phyloP scores from a whole-genome alignment of 2,113 vertebrate species.

The Bubalus kerabau region DNA sequence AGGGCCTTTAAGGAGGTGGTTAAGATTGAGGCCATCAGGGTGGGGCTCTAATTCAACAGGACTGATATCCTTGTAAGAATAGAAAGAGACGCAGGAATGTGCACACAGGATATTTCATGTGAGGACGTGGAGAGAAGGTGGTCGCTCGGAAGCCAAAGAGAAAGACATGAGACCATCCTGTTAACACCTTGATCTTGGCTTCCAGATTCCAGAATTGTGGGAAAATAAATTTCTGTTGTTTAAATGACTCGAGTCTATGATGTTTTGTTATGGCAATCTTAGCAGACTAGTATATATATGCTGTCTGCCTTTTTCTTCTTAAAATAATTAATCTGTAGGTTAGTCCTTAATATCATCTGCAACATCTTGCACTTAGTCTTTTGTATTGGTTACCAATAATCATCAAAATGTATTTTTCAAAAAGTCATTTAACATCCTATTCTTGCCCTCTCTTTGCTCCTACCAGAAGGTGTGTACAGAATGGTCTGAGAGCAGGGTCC shows the following conservation, averaged over 20 bases:
- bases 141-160: not conserved
- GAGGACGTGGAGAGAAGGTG: not conserved
- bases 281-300: not conserved
- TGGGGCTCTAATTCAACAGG: not conserved
- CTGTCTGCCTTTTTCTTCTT: not conserved
- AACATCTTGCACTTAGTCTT: not conserved
- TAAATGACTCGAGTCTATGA: not conserved
- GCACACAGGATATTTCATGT: not conserved
- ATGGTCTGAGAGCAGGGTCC: not conserved
- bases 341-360: not conserved
- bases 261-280: not conserved
- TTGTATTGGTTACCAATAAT: not conserved
- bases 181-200: not conserved
- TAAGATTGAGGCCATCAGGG: not conserved
- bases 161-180: not conserved
- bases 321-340: not conserved
- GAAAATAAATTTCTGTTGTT: not conserved
- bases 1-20: not conserved
- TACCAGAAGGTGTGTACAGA: not conserved
- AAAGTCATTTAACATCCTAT: not conserved
- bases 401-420: not conserved
- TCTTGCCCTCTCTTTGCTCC: not conserved
- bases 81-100: not conserved
- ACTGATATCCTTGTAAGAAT: not conserved
- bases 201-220: not conserved